A percentile compares a stretch with the other conserved stretches of the same genome.
Evolutionary conservation across 2,113 vertebrate species (phyloP).

Genomic region (Psittacus erithacus): DNA sequence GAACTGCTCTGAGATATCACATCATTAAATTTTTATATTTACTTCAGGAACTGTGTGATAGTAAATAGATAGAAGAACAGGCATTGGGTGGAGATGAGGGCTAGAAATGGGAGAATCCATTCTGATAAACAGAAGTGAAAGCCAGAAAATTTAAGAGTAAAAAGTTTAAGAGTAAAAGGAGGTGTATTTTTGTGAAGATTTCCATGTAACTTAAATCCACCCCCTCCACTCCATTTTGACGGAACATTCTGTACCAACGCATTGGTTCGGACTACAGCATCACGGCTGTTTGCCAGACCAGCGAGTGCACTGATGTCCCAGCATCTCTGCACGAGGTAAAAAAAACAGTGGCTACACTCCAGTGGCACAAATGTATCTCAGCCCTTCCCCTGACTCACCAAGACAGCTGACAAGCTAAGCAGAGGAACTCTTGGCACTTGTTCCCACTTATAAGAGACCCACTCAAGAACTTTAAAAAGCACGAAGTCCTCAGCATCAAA

Average conservation of each 20-base stretch:
- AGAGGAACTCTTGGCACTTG: background rate
- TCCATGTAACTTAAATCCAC: background rate
- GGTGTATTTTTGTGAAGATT: background rate
- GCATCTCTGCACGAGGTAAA: background rate
- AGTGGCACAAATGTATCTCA: background rate
- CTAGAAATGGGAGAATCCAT: background rate
- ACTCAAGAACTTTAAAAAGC: background rate
- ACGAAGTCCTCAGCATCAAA: background rate
- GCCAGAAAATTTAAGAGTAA: background rate
- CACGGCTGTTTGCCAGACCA: background rate
- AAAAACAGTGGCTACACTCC: background rate
- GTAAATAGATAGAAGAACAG: background rate
- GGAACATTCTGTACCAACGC: background rate
- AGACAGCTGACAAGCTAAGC: background rate
- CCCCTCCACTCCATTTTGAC: background rate
- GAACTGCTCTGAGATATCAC: background rate
- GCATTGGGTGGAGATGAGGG: background rate
- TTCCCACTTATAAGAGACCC: background rate
- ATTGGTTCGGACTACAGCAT: background rate
- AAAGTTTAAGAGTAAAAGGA: background rate
- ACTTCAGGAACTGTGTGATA: background rate
- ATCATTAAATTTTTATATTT: background rate
- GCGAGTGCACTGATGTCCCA: background rate
- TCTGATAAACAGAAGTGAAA: background rate
- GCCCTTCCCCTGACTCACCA: background rate